phyloP scores from a whole-genome alignment of 2,113 vertebrate genomes.

The Sarotherodon lohbergeri region DNA sequence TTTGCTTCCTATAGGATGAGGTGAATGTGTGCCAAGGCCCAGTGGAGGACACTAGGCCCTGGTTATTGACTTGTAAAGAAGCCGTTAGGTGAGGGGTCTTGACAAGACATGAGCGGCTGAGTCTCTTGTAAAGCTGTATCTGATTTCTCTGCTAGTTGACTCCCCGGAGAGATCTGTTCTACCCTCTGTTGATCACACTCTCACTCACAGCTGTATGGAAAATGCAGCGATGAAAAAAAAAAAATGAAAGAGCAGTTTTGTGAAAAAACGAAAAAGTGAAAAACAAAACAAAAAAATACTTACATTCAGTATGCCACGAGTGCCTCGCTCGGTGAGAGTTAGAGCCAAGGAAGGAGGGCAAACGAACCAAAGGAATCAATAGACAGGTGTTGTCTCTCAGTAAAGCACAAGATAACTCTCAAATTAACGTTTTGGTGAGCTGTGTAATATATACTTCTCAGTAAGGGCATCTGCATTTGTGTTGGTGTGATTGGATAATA shows the following conservation, averaged over 20 bases:
- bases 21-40: conserved; percentile 58
- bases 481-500: conserved; percentile 68
- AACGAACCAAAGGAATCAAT: conserved; percentile 2
- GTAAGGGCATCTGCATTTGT: conserved; percentile 25
- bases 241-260: conserved; percentile 74
- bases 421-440: conserved; percentile 24
- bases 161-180: conserved; percentile 82
- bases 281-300: conserved; percentile 68
- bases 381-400: neutral
- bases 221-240: conserved; percentile 38
- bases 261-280: neutral
- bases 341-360: neutral
- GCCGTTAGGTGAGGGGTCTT: conserved; percentile 69
- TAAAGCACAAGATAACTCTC: conserved; percentile 31
- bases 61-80: conserved; percentile 77
- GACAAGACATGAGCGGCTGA: conserved; percentile 71
- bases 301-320: conserved; percentile 72
- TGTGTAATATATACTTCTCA: neutral
- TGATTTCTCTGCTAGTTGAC: conserved; percentile 88
- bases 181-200: conserved; percentile 78
- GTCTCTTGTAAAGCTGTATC: conserved; percentile 70
- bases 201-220: conserved; percentile 82
- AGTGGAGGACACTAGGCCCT: conserved; percentile 48
- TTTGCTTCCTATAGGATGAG: conserved; percentile 16
- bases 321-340: conserved; percentile 5